These are phyloP conservation scores for Catotricha subobsoleta DNA, from an alignment of 2,888 invertebrate genomes.

Conservation along the genomic window DNA sequence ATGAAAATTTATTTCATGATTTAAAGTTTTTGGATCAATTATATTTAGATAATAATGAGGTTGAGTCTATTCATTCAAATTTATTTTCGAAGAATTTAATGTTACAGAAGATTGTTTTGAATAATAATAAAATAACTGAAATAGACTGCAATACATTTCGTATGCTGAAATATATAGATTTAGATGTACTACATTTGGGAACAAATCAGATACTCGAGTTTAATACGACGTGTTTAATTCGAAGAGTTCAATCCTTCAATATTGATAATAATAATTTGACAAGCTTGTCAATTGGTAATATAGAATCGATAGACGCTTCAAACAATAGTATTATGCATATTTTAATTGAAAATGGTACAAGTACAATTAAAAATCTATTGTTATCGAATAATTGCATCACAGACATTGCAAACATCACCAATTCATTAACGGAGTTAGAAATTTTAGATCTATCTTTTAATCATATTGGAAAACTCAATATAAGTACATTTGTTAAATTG, in stretches of 20 bases:
- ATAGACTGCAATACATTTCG: constrained; percentile 22
- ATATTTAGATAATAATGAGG: constrained; percentile 15
- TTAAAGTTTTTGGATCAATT: constrained; percentile 5
- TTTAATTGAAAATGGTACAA: constrained; percentile 16
- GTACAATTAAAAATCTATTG: constrained; percentile 19
- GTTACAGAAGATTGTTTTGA: constrained; percentile 20
- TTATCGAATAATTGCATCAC: constrained; percentile 19
- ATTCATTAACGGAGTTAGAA: constrained; percentile 14
- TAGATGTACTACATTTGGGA: constrained; percentile 21
- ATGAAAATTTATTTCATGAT: not conserved
- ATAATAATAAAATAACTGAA: constrained; percentile 20
- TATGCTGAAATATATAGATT: constrained; percentile 22
- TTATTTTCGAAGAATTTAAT: constrained; percentile 23
- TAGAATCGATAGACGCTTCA: constrained; percentile 21
- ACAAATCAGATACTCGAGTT: no score
- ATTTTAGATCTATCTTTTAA: constrained; percentile 24
- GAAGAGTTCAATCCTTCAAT: constrained; percentile 19
- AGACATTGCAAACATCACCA: constrained; percentile 21
- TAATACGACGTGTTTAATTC: constrained; percentile 20
- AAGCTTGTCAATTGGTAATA: constrained; percentile 20
- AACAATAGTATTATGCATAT: constrained; percentile 22
- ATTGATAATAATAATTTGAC: constrained; percentile 22
- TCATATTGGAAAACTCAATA: constrained; percentile 21
- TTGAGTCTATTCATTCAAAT: constrained; percentile 19
- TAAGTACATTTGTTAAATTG: constrained; percentile 24